Base-by-base conservation (phyloP, 2,797 vertebrate genomes). In the Etheostoma nigrum region DNA sequence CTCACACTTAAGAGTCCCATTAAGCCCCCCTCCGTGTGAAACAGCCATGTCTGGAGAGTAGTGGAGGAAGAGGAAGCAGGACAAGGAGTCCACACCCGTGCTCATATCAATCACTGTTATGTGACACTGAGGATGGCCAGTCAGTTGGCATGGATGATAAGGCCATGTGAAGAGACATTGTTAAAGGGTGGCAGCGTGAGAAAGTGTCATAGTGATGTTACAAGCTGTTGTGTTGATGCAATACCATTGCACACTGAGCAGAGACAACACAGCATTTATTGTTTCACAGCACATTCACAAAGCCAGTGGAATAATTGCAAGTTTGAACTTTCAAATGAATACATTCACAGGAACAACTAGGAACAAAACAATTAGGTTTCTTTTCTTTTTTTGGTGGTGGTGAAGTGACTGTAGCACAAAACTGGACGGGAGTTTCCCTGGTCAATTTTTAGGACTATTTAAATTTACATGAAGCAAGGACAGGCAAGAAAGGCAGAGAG, bases 1-100 rank as follows among this genome's bases (percentile, higher is more conserved):
- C 64, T 73, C 19, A 65, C 57, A 51, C 25, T 65, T 18, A 40
- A 21, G 15, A 73, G 58, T 76, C 36, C 82, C 62, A 74, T 77
- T 75, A 74, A 30, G 8, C 60, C 78, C 85, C 82, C 73, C 84
- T 70, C 72, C 65, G 84, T 93, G 92, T 84, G 91, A 93, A 91
- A 81, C 80, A 36, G 64, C 42, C 53, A 42, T 30, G 76, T 79
- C 71, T 83, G 70, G 71, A 80, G 69, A 80, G 58, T 54, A 62
- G 76, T 13, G 5, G 78, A 82, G 86, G 78, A 92, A 91, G 74
- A 88, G 90, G 86, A 90, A 93, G 72, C 72, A 55, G 57, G 72
- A 77, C 67, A 65, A 57, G 72, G 84, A 85, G 76, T 74, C 79
- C 71, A 84, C 84, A 61, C 86, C 91, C 69, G 0, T 12, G 51